Base-by-base conservation (phyloP, 2,888 invertebrate genomes). In the Cactoblastis cactorum region DNA sequence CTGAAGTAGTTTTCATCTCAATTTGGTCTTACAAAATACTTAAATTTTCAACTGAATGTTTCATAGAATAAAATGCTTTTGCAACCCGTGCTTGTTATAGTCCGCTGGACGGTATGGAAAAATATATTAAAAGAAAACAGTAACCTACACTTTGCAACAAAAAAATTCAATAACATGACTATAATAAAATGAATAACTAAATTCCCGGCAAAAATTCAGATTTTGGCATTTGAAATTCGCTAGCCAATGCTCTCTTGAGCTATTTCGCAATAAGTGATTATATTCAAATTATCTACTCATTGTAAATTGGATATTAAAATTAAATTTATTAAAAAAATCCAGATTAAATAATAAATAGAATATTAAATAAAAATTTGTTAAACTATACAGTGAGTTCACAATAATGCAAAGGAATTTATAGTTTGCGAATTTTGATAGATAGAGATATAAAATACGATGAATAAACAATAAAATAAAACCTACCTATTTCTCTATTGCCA, bases 351-450 rank as follows among this genome's bases (percentile, higher is more conserved):
- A 49, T 57, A 55, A 58, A 67, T 65, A 61, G 56, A 49, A 38
- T 56, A 53, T 59, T 65, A 61, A 56, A 62, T 63, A 49, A 33
- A 60, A 57, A 60, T 63, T n/a, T 62, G 61, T 65, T 69, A 61
- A 67, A 64, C 57, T 60, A 64, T 67, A 68, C 63, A 67, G 55
- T 61, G 61, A 65, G 53, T 53, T 63, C 72, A 76, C 72, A 81
- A 80, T 77, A 80, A 83, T 70, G 74, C 76, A 70, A 80, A 63
- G 84, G 83, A 86, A 85, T 86, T 85, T 80, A 84, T 83, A 79
- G 71, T 77, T 82, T 80, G 77, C 80, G 60, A 71, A 67, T 61
- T 69, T 68, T 69, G 71, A 69, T 80, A 79, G 77, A 76, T 79
- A 82, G 74, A 62, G 65, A 65, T 58, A 66, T 68, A 64, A 77